phyloP scores from a whole-genome alignment of 1,140 invertebrate genomes.

The Scaptomyza hsui region DNA sequence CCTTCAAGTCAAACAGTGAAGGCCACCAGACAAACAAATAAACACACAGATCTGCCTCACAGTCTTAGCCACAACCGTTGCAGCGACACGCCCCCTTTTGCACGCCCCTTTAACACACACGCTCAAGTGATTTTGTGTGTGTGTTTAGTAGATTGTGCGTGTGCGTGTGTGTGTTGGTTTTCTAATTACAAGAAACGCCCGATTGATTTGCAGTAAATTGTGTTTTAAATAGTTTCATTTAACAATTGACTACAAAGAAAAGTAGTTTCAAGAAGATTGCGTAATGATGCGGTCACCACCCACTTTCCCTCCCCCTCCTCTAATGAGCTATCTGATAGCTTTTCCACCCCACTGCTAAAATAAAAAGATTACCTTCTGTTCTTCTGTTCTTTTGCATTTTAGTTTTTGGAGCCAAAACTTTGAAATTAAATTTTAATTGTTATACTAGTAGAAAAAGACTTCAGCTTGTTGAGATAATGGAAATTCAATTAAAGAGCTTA shows the following conservation, averaged over 20 bases:
- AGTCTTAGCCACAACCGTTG: constrained; percentile 25
- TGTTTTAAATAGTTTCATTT: constrained; percentile 76
- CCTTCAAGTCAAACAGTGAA: constrained; percentile 78
- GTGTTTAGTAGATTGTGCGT: too few species aligned
- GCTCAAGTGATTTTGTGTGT: constrained; percentile 40
- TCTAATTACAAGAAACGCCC: constrained; percentile 73
- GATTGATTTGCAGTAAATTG: constrained; percentile 76
- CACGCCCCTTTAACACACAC: background rate
- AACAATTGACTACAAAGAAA: constrained; percentile 43
- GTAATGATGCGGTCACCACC: constrained; percentile 56
- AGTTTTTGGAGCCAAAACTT: constrained; percentile 56
- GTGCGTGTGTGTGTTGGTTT: constrained; percentile 35
- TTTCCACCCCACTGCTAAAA: too few species aligned
- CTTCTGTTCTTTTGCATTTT: constrained; percentile 45
- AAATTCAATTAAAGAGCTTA: constrained; percentile 6
- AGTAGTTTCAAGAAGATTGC: constrained; percentile 48
- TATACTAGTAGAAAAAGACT: constrained; percentile 35
- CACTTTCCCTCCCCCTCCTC: background rate
- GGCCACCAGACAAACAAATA: constrained; percentile 55
- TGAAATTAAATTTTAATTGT: constrained; percentile 77
- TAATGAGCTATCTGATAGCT: constrained; percentile 66
- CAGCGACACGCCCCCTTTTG: constrained; percentile 26
- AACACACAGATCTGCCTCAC: constrained; percentile 43
- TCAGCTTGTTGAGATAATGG: constrained; percentile 3
- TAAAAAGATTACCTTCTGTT: constrained; percentile 33